Evolutionary conservation across 2,797 vertebrate genomes (phyloP).

Genomic region (Leptatherina wallacei): DNA sequence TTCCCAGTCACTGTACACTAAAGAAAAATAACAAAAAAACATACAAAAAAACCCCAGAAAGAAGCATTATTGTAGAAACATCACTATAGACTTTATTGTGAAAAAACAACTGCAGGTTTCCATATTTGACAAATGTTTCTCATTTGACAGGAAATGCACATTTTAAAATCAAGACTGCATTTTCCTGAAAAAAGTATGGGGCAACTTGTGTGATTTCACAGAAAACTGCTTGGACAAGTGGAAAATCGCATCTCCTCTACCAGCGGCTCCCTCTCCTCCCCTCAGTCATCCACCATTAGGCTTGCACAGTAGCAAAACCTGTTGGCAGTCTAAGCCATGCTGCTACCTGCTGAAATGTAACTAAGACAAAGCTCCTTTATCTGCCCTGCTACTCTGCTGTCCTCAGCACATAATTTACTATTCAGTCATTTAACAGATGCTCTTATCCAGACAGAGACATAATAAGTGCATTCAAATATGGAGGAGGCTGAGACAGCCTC

Average conservation of each 20-base stretch:
- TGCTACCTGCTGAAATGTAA: constrained; percentile 77
- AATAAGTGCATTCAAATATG: constrained; percentile 71
- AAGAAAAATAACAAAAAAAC: constrained; percentile 9
- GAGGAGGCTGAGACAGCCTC: constrained; percentile 45
- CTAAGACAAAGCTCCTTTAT: constrained; percentile 81
- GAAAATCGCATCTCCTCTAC: constrained; percentile 76
- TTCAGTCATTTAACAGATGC: constrained; percentile 78
- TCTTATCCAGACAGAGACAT: constrained; percentile 70
- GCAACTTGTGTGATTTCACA: constrained; percentile 55
- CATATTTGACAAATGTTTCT: constrained; percentile 10
- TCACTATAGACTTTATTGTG: constrained; percentile 1
- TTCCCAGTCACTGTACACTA: neutral
- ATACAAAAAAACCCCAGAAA: neutral
- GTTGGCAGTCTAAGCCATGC: constrained; percentile 75
- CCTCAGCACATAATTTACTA: constrained; percentile 75
- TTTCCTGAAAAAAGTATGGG: constrained; percentile 26
- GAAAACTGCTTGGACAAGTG: constrained; percentile 76
- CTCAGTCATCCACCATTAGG: constrained; percentile 80
- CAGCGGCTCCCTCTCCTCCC: constrained; percentile 69
- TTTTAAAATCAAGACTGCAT: constrained; percentile 14
- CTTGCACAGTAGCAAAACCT: constrained; percentile 76
- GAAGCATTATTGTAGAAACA: neutral
- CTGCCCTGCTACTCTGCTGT: constrained; percentile 72
- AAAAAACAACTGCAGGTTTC: constrained; percentile 6
- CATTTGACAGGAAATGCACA: constrained; percentile 24